A percentile compares a stretch with the other conserved stretches of the same genome.
These are phyloP conservation scores for Heliconius aoede DNA, from an alignment of 2,888 invertebrate genomes.

Conservation along the genomic window DNA sequence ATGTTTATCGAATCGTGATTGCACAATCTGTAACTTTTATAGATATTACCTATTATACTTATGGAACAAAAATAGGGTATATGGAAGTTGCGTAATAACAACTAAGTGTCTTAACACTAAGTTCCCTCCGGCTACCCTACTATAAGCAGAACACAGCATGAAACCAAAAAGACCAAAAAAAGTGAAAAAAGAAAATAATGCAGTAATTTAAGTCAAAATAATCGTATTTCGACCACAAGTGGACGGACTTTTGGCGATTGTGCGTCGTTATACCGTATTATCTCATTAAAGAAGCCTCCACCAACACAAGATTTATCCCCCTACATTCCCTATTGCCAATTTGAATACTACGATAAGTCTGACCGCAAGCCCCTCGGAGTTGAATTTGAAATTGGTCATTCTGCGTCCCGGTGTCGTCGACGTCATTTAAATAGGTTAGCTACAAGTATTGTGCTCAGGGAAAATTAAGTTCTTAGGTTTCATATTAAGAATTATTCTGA, in stretches of 20 bases:
- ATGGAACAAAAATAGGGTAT: too few relatives aligned
- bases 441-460: conserved; percentile 38
- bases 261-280: conserved; percentile 64
- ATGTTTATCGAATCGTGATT: too few relatives aligned
- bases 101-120: too few relatives aligned
- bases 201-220: neutral
- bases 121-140: too few relatives aligned
- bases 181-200: too few relatives aligned
- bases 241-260: conserved; percentile 32
- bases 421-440: conserved; percentile 43
- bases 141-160: too few relatives aligned
- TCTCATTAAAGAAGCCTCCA: conserved; percentile 68
- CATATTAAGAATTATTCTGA: too few relatives aligned
- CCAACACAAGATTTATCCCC: conserved; percentile 62
- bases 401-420: conserved; percentile 43
- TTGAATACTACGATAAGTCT: conserved; percentile 58
- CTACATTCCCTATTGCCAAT: conserved; percentile 63
- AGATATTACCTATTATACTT: too few relatives aligned
- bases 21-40: too few relatives aligned
- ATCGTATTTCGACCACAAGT: conserved; percentile 8
- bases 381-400: conserved; percentile 48
- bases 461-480: neutral
- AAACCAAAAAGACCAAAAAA: too few relatives aligned
- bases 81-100: too few relatives aligned
- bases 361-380: conserved; percentile 51